Conservation (phyloP, 2,888 invertebrate genomes). For the Gastrophysa polygoni region DNA sequence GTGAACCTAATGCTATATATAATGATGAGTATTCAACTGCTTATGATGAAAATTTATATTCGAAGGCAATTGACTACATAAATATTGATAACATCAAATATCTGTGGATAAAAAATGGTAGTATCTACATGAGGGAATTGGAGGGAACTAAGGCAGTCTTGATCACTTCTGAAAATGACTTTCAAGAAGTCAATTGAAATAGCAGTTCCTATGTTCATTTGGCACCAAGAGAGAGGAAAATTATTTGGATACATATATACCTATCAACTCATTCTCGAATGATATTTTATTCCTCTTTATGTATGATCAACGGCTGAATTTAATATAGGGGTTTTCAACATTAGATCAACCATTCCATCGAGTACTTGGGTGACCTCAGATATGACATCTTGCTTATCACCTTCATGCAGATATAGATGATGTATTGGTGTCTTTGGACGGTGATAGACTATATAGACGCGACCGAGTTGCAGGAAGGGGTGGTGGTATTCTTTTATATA, state of each 20-base stretch:
- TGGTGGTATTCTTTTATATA: background rate
- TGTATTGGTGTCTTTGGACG: background rate
- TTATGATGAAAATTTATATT: background rate
- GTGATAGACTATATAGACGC: background rate
- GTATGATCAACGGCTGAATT: background rate
- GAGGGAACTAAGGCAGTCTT: background rate
- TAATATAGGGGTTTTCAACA: background rate
- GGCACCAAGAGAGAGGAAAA: too few species aligned
- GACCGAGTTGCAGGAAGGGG: background rate
- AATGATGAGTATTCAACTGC: background rate
- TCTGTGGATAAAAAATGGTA: conserved; percentile 3
- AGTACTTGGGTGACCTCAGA: background rate
- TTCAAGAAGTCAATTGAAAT: background rate
- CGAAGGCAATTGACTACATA: background rate
- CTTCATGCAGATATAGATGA: background rate
- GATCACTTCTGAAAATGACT: conserved; percentile 8
- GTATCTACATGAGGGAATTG: conserved; percentile 1
- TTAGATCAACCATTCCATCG: background rate
- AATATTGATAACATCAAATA: background rate
- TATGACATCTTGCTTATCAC: background rate
- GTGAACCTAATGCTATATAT: conserved; percentile 4
- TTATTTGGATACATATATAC: background rate
- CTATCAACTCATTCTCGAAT: background rate
- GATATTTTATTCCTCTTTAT: background rate
- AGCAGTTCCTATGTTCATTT: background rate